Percentiles rank a stretch among this genome's conserved stretches.
phyloP scores from a whole-genome alignment of 1,140 invertebrate genomes.

The Brachionus rotundiformis region DNA sequence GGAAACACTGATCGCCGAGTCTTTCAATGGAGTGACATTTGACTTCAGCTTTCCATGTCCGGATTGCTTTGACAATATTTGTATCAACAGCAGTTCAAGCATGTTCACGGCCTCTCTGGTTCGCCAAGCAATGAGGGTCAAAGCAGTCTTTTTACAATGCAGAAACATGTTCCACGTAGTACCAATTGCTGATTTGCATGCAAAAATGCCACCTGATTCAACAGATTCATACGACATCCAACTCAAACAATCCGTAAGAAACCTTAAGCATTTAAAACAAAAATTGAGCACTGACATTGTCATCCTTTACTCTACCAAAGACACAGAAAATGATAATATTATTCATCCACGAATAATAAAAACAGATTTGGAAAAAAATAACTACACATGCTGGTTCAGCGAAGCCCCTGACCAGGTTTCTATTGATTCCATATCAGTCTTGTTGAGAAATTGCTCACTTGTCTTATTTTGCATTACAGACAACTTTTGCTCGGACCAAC shows the following conservation, averaged over 20 bases:
- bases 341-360: conserved; percentile 55
- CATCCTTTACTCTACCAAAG: conserved; percentile 56
- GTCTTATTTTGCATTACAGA: conserved; percentile 58
- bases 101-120: conserved; percentile 59
- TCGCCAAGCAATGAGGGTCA: conserved; percentile 56
- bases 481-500: conserved; percentile 58
- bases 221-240: conserved; percentile 60
- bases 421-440: conserved; percentile 28
- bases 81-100: conserved; percentile 55
- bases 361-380: conserved; percentile 55
- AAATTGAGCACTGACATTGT: conserved; percentile 57
- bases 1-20: conserved; percentile 60
- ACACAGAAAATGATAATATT: conserved; percentile 1
- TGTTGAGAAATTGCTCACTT: conserved; percentile 53
- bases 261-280: conserved; percentile 57
- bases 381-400: conserved; percentile 56
- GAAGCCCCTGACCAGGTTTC: background rate
- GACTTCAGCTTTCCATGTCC: conserved; percentile 60
- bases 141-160: conserved; percentile 62
- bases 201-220: conserved; percentile 56
- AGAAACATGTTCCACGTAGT: conserved; percentile 62
- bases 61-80: conserved; percentile 56
- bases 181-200: conserved; percentile 59
- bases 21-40: conserved; percentile 61
- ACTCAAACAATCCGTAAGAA: conserved; percentile 57